A percentile compares a stretch with the other conserved stretches of the same genome.
Evolutionary conservation across 2,888 invertebrate genomes (phyloP).

Genomic region (Desoria tigrina): DNA sequence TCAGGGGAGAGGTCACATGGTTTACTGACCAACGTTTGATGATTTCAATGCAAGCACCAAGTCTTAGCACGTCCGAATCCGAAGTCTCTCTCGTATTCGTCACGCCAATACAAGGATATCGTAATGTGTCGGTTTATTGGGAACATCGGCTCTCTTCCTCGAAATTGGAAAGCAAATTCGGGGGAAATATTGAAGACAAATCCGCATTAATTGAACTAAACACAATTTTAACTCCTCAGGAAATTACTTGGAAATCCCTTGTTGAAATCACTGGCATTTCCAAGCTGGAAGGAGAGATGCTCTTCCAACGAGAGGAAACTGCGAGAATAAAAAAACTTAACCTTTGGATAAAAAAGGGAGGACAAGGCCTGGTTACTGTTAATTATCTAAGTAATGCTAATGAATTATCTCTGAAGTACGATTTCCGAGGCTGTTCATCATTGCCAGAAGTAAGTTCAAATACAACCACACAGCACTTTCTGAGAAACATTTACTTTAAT

Average conservation of each 20-base stretch:
- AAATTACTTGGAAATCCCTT: background rate
- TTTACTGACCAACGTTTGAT: constrained; percentile 34
- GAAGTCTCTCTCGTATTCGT: constrained; percentile 27
- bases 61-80: constrained; percentile 17
- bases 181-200: constrained; percentile 1
- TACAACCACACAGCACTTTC: background rate
- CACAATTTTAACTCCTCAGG: background rate
- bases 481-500: background rate
- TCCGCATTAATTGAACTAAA: background rate
- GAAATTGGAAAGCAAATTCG: background rate
- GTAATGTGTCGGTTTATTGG: constrained; percentile 19
- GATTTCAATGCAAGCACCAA: constrained; percentile 22
- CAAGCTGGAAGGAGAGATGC: too few relatives aligned
- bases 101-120: constrained; percentile 45
- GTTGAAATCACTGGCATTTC: background rate
- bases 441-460: background rate
- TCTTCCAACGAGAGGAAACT: background rate
- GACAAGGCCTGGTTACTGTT: background rate
- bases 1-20: constrained; percentile 31
- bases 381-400: background rate
- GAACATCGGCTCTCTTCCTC: background rate
- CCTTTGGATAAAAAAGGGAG: background rate
- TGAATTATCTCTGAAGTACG: background rate
- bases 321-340: background rate
- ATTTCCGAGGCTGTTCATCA: background rate